Evolutionary conservation across 2,113 vertebrate genomes (phyloP).

Genomic region (Vanacampus margaritifer): DNA sequence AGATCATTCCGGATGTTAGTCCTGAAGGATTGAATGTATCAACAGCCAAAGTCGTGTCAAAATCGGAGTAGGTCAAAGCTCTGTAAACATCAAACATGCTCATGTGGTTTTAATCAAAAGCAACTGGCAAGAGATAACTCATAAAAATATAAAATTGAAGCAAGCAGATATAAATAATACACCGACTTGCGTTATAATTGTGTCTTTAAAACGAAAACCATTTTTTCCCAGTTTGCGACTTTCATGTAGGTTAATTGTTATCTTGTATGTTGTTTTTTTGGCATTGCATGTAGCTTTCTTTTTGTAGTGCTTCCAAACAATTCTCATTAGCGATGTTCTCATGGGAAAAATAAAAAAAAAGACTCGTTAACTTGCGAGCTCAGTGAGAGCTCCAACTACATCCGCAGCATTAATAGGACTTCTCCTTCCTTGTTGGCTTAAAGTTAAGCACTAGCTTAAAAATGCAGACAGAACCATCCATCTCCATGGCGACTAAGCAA

Average conservation of each 20-base stretch:
- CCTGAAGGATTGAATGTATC: slow-evolving; percentile 9
- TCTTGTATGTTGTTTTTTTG: slow-evolving; percentile 1
- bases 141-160: slow-evolving; percentile 29
- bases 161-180: slow-evolving; percentile 33
- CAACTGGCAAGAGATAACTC: slow-evolving; percentile 41
- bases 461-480: slow-evolving; percentile 4
- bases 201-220: slow-evolving; percentile 18
- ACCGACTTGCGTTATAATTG: slow-evolving; percentile 9
- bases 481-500: slow-evolving; percentile 13
- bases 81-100: slow-evolving; percentile 51
- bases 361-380: neutral
- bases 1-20: neutral
- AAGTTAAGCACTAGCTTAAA: slow-evolving; percentile 5
- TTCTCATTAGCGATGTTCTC: neutral
- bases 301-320: neutral
- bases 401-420: neutral
- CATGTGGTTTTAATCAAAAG: slow-evolving; percentile 44
- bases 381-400: neutral
- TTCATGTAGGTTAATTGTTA: slow-evolving; percentile 1
- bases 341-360: neutral
- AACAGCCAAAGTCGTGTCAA: slow-evolving; percentile 41
- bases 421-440: slow-evolving; percentile 4
- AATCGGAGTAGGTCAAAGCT: slow-evolving; percentile 32
- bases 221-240: neutral
- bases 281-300: neutral